These are phyloP conservation scores for Spodoptera picta DNA, from an alignment of 2,888 invertebrate genomes.

Conservation along the genomic window DNA sequence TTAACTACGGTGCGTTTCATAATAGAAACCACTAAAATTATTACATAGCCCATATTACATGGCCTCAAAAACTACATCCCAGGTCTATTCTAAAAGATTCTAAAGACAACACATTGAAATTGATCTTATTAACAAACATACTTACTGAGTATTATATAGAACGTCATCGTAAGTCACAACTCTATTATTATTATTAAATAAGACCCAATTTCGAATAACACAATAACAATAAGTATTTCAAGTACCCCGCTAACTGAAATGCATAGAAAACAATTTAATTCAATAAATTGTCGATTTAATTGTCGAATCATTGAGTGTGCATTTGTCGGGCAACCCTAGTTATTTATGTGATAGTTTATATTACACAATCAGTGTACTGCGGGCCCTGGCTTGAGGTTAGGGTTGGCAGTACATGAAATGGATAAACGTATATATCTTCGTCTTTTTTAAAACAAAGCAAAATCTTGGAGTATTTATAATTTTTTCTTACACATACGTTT, in stretches of 20 bases:
- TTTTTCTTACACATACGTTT: too few species aligned
- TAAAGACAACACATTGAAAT: too few species aligned
- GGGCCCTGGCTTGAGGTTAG: slow-evolving; percentile 58
- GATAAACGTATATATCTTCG: too few species aligned
- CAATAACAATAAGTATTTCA: neutral
- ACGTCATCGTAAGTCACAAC: neutral
- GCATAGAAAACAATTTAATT: slow-evolving; percentile 68
- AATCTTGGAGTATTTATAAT: too few species aligned
- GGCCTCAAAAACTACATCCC: too few species aligned
- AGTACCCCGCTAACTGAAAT: slow-evolving; percentile 25
- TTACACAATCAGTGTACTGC: slow-evolving; percentile 68
- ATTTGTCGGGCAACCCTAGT: slow-evolving; percentile 65
- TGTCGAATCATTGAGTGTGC: slow-evolving; percentile 82
- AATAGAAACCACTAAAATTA: too few species aligned
- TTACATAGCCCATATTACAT: too few species aligned
- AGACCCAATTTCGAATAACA: neutral
- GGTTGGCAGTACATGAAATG: slow-evolving; percentile 44
- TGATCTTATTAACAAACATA: too few species aligned
- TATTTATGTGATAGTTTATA: slow-evolving; percentile 57
- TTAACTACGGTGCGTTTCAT: too few species aligned
- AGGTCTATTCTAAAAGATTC: too few species aligned
- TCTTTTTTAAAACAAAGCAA: too few species aligned
- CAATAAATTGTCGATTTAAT: slow-evolving; percentile 83
- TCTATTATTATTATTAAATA: neutral
- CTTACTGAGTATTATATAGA: too few species aligned